Evolutionary conservation across 2,113 vertebrate species (phyloP).

Genomic region (Myrmophylax atrothorax): DNA sequence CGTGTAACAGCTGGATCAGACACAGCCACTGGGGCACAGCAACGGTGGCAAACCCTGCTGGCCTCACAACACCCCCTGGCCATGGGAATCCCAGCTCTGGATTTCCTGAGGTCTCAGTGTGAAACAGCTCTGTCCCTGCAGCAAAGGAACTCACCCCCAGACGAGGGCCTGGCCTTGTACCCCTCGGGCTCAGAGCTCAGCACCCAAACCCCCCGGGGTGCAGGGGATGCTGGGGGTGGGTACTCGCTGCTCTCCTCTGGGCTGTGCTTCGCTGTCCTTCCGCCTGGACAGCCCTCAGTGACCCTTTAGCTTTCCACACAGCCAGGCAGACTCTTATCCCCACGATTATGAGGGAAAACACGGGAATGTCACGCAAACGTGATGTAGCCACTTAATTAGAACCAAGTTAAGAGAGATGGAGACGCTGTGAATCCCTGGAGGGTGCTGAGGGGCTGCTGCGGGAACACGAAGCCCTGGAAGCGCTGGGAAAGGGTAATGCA

Average conservation of each 20-base stretch:
- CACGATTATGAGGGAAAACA: not conserved
- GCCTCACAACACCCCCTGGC: not conserved
- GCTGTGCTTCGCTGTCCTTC: not conserved
- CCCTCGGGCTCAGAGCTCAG: not conserved
- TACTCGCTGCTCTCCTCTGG: not conserved
- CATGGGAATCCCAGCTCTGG: not conserved
- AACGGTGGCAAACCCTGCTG: not conserved
- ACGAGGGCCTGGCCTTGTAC: not conserved
- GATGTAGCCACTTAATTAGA: conserved; percentile 21
- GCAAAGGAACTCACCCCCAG: not conserved
- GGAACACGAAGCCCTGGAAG: not conserved
- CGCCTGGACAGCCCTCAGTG: not conserved
- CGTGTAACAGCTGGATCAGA: not conserved
- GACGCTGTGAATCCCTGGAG: not conserved
- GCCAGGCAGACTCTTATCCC: conserved; percentile 2
- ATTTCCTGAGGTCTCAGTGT: not conserved
- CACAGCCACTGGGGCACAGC: not conserved
- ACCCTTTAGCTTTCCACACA: not conserved
- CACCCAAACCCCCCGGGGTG: no score
- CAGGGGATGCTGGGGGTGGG: no score
- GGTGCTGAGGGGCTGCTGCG: not conserved
- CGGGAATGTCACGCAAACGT: not conserved
- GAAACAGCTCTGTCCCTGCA: not conserved
- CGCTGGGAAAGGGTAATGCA: not conserved
- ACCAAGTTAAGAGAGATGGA: not conserved